phyloP scores from a whole-genome alignment of 2,797 vertebrate genomes.

The Channallabes apus region DNA sequence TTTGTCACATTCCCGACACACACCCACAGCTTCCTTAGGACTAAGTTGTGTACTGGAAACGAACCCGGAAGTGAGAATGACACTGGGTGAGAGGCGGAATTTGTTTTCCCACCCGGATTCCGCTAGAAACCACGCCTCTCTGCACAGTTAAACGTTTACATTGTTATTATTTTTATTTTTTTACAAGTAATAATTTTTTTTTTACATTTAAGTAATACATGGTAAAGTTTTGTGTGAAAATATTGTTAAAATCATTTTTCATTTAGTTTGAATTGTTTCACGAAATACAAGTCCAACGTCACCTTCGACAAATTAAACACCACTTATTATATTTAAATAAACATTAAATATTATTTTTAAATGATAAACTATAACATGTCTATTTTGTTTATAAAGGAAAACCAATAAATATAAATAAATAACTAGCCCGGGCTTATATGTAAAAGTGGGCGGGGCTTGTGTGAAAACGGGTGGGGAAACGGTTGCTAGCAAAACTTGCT shows the following conservation, averaged over 20 bases:
- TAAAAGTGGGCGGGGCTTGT: conserved; percentile 3
- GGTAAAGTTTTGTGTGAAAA: no score
- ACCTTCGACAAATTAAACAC: neutral
- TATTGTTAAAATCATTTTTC: no score
- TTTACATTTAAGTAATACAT: no score
- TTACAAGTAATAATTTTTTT: no score
- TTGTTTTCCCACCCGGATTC: conserved; percentile 1
- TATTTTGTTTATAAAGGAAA: neutral
- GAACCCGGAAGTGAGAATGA: conserved; percentile 18
- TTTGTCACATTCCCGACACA: neutral
- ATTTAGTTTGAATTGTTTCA: no score
- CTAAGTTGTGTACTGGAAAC: neutral
- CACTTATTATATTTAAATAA: no score
- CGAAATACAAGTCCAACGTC: neutral
- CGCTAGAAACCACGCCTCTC: neutral
- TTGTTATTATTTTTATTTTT: no score
- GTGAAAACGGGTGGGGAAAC: conserved; percentile 6
- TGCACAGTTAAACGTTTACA: neutral
- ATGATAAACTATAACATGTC: neutral
- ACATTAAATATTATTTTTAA: no score
- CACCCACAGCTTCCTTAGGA: no score
- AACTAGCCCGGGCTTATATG: neutral
- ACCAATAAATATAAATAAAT: neutral
- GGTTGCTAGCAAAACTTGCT: neutral
- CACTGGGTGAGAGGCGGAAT: neutral